Conservation (phyloP, 2,797 vertebrate species). For the Gadopsis bispinosus region DNA sequence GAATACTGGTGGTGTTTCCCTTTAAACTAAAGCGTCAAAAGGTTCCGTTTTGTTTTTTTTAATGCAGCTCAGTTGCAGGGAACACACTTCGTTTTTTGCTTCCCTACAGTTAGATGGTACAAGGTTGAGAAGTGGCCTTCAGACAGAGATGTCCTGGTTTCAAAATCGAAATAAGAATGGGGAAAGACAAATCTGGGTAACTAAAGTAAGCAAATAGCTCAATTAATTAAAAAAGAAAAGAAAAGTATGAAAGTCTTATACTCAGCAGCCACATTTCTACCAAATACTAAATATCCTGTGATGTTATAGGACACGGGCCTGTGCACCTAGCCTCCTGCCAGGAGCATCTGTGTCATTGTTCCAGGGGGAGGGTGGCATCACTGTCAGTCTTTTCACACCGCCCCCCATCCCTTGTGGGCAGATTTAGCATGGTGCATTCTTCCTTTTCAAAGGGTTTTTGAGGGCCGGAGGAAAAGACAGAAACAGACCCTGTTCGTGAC, state of each 20-base stretch:
- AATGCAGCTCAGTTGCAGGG: background rate
- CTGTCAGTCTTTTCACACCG: conserved; percentile 66
- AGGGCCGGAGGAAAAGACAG: conserved; percentile 43
- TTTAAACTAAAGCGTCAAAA: background rate
- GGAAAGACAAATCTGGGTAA: background rate
- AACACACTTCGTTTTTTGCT: background rate
- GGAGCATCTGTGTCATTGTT: conserved; percentile 65
- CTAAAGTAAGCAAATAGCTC: conserved; percentile 4
- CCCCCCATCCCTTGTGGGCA: conserved; percentile 56
- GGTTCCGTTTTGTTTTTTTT: too few relatives aligned
- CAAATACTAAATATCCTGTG: conserved; percentile 31
- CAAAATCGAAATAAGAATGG: background rate
- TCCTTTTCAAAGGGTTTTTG: conserved; percentile 63
- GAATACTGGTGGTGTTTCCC: background rate
- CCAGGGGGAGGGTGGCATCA: conserved; percentile 70
- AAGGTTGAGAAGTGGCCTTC: background rate
- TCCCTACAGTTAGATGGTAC: background rate
- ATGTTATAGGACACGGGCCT: conserved; percentile 45
- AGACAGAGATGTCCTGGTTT: background rate
- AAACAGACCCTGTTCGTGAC: conserved; percentile 52
- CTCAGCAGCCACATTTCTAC: conserved; percentile 15
- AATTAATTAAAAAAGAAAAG: conserved; percentile 9
- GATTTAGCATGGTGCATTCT: conserved; percentile 75
- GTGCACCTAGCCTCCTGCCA: conserved; percentile 36
- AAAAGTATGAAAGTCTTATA: conserved; percentile 22